These are phyloP conservation scores for Liasis olivaceus DNA, from an alignment of 2,797 vertebrate species.

Conservation along the genomic window DNA sequence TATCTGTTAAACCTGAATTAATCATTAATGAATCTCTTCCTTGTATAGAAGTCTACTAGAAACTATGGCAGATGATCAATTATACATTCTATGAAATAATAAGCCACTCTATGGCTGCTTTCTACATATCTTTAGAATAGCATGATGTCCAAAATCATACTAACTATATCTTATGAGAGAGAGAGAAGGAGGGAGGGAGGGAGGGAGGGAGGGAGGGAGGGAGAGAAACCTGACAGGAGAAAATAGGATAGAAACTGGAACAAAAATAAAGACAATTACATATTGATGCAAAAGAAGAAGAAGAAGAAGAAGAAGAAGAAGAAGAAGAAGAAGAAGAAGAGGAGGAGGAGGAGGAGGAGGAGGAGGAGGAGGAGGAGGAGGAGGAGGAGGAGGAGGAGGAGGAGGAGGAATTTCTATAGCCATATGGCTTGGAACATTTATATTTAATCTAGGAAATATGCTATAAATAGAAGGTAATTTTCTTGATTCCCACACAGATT, in stretches of 20 bases:
- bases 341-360: no score
- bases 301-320: no score
- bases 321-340: no score
- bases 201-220: not conserved
- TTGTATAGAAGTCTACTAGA: not conserved
- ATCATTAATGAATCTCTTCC: not conserved
- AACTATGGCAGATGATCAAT: not conserved
- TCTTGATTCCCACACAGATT: not conserved
- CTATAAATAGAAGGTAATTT: not conserved
- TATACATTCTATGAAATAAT: not conserved
- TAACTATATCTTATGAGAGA: not conserved
- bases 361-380: no score
- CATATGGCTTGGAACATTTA: slow-evolving; percentile 10
- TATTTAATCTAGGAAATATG: not conserved
- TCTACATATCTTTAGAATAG: not conserved
- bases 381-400: no score
- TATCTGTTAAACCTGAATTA: not conserved
- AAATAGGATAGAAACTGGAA: not conserved
- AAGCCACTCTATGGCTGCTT: not conserved
- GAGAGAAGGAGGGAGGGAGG: not conserved
- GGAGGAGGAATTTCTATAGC: not conserved
- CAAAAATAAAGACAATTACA: not conserved
- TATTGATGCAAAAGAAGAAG: not conserved
- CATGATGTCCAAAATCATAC: not conserved
- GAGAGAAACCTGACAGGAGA: not conserved